Evolutionary conservation across 2,888 invertebrate genomes (phyloP).

Genomic region (Hyles lineata): DNA sequence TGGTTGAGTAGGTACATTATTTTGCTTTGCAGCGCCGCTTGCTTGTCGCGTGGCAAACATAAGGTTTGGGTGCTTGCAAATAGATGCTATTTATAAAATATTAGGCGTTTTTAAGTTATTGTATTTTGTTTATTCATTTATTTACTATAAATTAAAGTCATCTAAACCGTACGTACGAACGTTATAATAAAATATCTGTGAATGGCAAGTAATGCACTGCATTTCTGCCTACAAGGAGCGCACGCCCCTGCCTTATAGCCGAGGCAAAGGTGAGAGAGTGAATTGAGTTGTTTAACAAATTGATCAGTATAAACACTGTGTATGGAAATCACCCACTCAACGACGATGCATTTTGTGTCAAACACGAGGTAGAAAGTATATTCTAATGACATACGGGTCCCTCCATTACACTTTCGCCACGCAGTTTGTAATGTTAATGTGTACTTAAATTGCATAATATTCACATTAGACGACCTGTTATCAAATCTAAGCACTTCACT

Average conservation of each 20-base stretch:
- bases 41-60: no score
- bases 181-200: no score
- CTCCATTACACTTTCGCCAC: conserved; percentile 23
- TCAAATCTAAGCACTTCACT: background rate
- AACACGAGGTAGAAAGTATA: conserved; percentile 21
- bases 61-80: no score
- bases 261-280: conserved; percentile 1
- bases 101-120: no score
- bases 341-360: conserved; percentile 17
- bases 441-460: conserved; percentile 22
- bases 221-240: no score
- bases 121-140: no score
- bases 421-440: conserved; percentile 18
- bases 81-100: no score
- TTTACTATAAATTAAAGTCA: no score
- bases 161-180: no score
- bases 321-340: conserved; percentile 29
- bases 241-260: background rate
- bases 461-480: conserved; percentile 9
- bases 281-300: conserved; percentile 5
- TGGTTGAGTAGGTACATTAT: no score
- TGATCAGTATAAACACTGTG: conserved; percentile 16
- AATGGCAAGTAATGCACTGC: no score
- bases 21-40: no score
- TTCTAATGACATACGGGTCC: conserved; percentile 18